phyloP scores from a whole-genome alignment of 2,113 vertebrate species.

The Otolemur garnettii region DNA sequence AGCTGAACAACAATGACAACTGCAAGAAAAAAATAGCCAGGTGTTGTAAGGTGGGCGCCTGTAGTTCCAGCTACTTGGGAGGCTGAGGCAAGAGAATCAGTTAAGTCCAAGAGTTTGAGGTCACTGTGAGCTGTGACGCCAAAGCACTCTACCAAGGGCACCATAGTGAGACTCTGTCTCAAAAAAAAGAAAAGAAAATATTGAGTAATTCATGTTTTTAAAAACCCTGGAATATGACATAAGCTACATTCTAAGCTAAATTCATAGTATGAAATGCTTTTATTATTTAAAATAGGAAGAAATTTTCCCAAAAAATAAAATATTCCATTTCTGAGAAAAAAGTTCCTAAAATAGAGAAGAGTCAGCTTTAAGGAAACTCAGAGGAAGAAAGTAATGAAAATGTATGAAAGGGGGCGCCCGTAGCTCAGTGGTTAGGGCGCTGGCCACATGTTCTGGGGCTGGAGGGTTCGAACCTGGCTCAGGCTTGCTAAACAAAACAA shows the following conservation, averaged over 20 bases:
- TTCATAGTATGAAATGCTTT: neutral
- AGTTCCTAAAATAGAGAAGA: neutral
- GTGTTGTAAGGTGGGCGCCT: too few species aligned
- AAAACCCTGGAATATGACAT: neutral
- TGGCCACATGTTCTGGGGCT: too few species aligned
- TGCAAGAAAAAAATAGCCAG: too few species aligned
- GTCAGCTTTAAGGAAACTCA: neutral
- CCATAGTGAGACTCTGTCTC: neutral
- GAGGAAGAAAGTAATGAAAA: constrained; percentile 21
- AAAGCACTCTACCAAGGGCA: too few species aligned
- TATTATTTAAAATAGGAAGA: constrained; percentile 4
- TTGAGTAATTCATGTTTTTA: neutral
- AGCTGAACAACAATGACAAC: too few species aligned
- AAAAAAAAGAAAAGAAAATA: constrained; percentile 22
- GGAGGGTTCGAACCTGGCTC: too few species aligned
- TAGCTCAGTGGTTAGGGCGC: too few species aligned
- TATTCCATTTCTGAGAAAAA: constrained; percentile 6
- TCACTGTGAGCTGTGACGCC: too few species aligned
- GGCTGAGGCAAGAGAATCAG: too few species aligned
- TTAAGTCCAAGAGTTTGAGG: too few species aligned
- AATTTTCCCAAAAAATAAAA: neutral
- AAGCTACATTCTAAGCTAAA: neutral
- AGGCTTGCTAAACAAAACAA: too few species aligned
- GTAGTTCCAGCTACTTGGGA: too few species aligned
- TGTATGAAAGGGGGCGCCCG: neutral